Conservation (phyloP, 2,113 vertebrate genomes). For the Crotalus viridis region DNA sequence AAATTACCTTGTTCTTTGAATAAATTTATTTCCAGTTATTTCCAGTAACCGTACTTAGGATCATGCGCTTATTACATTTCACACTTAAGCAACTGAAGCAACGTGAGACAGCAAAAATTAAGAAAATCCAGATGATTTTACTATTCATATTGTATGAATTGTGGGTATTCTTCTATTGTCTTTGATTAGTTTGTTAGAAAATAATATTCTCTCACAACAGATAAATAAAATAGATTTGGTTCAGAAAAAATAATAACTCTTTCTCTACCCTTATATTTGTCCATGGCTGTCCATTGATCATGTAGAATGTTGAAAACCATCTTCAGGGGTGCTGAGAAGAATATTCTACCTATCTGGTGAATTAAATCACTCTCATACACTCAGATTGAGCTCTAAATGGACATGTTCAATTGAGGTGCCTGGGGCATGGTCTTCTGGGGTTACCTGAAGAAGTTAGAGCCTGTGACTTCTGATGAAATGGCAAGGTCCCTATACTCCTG, state of each 20-base stretch:
- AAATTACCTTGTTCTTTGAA: conserved; percentile 8
- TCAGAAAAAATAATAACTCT: background rate
- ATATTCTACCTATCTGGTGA: background rate
- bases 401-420: background rate
- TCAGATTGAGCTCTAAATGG: background rate
- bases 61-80: background rate
- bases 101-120: background rate
- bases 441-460: background rate
- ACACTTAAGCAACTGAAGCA: background rate
- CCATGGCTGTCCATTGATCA: background rate
- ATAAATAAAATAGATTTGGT: background rate
- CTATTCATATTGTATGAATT: background rate
- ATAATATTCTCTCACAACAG: background rate
- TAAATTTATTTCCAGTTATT: background rate
- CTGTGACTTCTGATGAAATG: background rate
- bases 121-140: background rate
- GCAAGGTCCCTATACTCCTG: background rate
- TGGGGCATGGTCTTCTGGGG: background rate
- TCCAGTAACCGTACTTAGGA: background rate
- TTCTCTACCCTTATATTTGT: background rate
- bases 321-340: background rate
- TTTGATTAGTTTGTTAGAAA: background rate
- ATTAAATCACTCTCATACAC: background rate
- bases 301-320: background rate
- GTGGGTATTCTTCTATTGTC: background rate